These are phyloP conservation scores for Cerastis leucographa DNA, from an alignment of 2,888 invertebrate genomes.

Conservation along the genomic window DNA sequence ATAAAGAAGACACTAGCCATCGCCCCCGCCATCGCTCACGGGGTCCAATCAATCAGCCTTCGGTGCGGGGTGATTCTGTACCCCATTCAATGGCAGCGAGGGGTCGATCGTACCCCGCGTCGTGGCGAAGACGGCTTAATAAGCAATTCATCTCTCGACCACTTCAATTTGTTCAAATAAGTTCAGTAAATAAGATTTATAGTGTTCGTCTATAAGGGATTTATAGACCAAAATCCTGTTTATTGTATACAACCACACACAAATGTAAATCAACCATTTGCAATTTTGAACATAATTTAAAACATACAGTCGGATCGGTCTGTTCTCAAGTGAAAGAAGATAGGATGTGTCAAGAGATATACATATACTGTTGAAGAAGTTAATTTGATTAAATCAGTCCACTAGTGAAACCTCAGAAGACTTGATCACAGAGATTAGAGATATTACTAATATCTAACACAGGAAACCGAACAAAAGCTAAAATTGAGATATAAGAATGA, in stretches of 20 bases:
- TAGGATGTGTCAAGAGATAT: not conserved
- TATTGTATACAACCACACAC: not conserved
- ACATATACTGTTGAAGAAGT: not conserved
- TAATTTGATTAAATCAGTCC: not conserved
- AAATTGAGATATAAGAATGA: not conserved
- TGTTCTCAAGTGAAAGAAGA: not conserved
- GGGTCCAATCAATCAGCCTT: constrained; percentile 60
- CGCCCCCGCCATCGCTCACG: constrained; percentile 52
- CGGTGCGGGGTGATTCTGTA: constrained; percentile 37
- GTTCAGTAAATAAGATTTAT: constrained; percentile 56
- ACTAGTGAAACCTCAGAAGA: not conserved
- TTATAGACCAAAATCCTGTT: constrained; percentile 29
- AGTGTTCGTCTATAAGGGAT: constrained; percentile 19
- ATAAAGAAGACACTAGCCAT: constrained; percentile 38
- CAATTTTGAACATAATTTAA: not conserved
- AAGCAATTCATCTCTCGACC: constrained; percentile 61
- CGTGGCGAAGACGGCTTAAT: constrained; percentile 53
- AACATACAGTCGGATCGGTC: not conserved
- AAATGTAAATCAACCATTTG: constrained; percentile 9
- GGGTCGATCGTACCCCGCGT: constrained; percentile 20
- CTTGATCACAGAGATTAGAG: not conserved
- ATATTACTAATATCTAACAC: not conserved
- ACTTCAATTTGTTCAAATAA: constrained; percentile 63
- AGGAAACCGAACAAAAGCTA: not conserved
- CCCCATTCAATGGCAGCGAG: constrained; percentile 21